Evolutionary conservation across 1,140 invertebrate genomes (phyloP), one percentile per base, ranked within the genome.

Genomic region (Brachionus rotundiformis): DNA sequence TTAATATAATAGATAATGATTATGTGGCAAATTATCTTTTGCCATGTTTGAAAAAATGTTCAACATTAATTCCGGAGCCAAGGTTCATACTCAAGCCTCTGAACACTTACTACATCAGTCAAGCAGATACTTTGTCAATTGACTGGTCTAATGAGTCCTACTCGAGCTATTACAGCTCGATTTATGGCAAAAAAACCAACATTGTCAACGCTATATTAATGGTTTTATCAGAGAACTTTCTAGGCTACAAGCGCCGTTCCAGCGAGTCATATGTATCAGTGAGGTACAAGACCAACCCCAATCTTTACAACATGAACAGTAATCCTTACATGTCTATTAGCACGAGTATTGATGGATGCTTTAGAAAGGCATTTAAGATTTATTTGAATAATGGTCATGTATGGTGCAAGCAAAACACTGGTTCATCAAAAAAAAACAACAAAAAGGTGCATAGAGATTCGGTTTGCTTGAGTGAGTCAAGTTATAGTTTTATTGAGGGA

Each of bases 11-110:
- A 8, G 63, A 68, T 23, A 68, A 68, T 19, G 63, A 68, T 16
- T 68, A 68, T 68, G 63, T 68, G n/a, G 63, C 63, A 1, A 68
- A 68, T 36, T 31, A 68, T 68, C 33, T 68, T 19, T 36, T 68
- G 27, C 63, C 63, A 8, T 36, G 27, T n/a, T 36, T 68, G 16
- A 68, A 68, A 36, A 68, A 68, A 68, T 68, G 63, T 19, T 2
- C 33, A 68, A 68, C 63, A 0, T n/a, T 68, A 2, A 68, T 68
- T 31, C 63, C 63, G 7, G 63, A 68, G 7, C 63, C 63, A 33
- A 68, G 36, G 63, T 68, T 68, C 16, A 68, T 68, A 19, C 31
- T 68, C 1, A 68, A 68, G 33, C 63, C 63, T 2, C 8, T 68
- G 0, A 68, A 68, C 31, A 39, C 63, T 36, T 68, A 33, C 29